A percentile compares a stretch with the other conserved stretches of the same genome.
phyloP scores from a whole-genome alignment of 1,140 invertebrate species.

The Varroa destructor region DNA sequence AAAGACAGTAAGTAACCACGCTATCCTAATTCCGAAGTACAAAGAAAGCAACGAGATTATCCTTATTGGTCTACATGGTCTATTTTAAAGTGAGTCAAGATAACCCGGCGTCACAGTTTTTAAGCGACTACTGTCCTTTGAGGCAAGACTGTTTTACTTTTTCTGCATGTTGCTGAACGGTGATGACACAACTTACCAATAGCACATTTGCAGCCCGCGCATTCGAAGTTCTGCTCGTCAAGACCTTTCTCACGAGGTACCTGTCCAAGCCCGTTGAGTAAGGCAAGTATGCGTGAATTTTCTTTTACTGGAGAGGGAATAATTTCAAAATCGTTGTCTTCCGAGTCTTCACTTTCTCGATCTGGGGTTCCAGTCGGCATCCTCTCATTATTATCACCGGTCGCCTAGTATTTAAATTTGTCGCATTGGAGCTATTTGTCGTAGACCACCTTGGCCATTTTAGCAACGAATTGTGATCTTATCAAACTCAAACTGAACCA shows the following conservation, averaged over 20 bases:
- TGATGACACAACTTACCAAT: slow-evolving; percentile 45
- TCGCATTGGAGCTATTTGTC: not conserved
- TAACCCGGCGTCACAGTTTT: too few relatives aligned
- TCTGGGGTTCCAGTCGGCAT: not conserved
- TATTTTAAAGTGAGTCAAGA: too few relatives aligned
- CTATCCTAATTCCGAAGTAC: too few relatives aligned
- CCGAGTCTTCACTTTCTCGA: not conserved
- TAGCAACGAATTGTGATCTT: not conserved
- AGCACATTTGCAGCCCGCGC: slow-evolving; percentile 58
- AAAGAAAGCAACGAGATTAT: too few relatives aligned
- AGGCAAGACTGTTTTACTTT: too few relatives aligned
- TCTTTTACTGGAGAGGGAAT: slow-evolving; percentile 33
- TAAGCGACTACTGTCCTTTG: too few relatives aligned
- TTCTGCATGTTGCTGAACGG: too few relatives aligned
- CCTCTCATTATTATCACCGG: not conserved
- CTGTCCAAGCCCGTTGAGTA: slow-evolving; percentile 53
- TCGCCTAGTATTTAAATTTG: not conserved
- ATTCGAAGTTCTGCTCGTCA: slow-evolving; percentile 72
- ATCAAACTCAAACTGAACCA: not conserved
- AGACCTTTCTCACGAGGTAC: slow-evolving; percentile 65
- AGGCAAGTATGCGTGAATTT: slow-evolving; percentile 37
- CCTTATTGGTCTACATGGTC: too few relatives aligned
- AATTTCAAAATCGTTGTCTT: slow-evolving; percentile 36
- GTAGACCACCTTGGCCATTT: not conserved
- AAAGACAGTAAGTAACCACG: too few relatives aligned